Conservation (phyloP, 2,113 vertebrate species). For the Podarcis cretensis region DNA sequence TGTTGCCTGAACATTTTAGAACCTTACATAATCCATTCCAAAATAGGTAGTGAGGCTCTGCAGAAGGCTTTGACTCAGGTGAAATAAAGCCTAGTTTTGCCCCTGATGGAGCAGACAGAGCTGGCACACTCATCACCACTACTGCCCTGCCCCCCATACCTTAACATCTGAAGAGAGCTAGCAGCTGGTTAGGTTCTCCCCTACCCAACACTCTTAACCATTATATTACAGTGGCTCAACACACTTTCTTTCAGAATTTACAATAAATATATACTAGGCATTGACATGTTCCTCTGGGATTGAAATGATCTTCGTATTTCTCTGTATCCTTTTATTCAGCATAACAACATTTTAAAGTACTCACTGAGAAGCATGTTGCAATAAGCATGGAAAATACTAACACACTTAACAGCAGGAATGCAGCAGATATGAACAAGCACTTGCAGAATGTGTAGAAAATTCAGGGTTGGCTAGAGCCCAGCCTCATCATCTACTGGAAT, state of each 20-base stretch:
- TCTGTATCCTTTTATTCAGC: slow-evolving; percentile 75
- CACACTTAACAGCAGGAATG: slow-evolving; percentile 77
- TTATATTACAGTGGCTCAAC: not conserved
- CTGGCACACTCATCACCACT: too few species aligned
- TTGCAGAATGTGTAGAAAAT: slow-evolving; percentile 60
- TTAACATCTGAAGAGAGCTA: not conserved
- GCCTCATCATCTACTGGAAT: slow-evolving; percentile 57
- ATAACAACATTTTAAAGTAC: slow-evolving; percentile 69
- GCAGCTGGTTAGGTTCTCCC: not conserved
- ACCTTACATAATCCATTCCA: too few species aligned
- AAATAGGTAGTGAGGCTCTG: too few species aligned
- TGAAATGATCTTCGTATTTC: slow-evolving; percentile 68
- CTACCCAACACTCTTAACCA: not conserved
- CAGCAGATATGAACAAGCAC: slow-evolving; percentile 59
- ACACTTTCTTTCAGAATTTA: slow-evolving; percentile 61
- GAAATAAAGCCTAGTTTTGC: too few species aligned
- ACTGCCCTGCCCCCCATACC: too few species aligned
- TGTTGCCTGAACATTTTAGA: too few species aligned
- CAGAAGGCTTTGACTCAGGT: too few species aligned
- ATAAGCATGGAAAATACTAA: slow-evolving; percentile 59
- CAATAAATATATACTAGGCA: slow-evolving; percentile 56
- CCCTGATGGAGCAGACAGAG: too few species aligned
- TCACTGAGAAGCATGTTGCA: slow-evolving; percentile 53
- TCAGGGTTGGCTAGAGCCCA: slow-evolving; percentile 59
- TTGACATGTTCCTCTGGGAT: slow-evolving; percentile 39